Conservation (phyloP, 2,113 vertebrate species). For the Acinonyx jubatus region DNA sequence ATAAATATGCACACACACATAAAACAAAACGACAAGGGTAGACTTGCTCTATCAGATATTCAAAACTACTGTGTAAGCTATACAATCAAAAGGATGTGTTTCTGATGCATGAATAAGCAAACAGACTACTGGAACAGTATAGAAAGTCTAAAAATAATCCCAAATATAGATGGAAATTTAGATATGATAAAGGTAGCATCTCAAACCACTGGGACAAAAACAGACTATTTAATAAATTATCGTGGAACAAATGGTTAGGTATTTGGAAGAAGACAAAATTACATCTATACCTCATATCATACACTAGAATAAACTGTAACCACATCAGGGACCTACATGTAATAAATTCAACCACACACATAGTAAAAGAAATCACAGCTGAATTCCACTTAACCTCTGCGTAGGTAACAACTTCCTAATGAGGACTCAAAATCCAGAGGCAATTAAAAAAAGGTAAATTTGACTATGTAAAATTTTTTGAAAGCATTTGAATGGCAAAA, state of each 20-base stretch:
- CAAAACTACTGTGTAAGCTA: not conserved
- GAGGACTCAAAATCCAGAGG: not conserved
- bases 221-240: not conserved
- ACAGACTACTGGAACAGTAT: not conserved
- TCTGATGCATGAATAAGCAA: not conserved
- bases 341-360: not conserved
- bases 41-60: not conserved
- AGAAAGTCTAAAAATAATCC: not conserved
- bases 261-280: constrained; percentile 13
- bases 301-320: not conserved
- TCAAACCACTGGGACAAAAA: not conserved
- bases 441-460: not conserved
- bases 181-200: not conserved
- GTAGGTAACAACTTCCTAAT: not conserved
- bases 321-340: not conserved
- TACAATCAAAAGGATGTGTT: not conserved
- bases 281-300: not conserved
- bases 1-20: not conserved
- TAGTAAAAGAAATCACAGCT: not conserved
- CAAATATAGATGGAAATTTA: not conserved
- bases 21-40: not conserved
- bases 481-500: constrained; percentile 2
- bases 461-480: not conserved
- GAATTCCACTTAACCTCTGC: not conserved
- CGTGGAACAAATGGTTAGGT: not conserved